Conservation (phyloP, 2,797 vertebrate species). For the Limnodromus scolopaceus region DNA sequence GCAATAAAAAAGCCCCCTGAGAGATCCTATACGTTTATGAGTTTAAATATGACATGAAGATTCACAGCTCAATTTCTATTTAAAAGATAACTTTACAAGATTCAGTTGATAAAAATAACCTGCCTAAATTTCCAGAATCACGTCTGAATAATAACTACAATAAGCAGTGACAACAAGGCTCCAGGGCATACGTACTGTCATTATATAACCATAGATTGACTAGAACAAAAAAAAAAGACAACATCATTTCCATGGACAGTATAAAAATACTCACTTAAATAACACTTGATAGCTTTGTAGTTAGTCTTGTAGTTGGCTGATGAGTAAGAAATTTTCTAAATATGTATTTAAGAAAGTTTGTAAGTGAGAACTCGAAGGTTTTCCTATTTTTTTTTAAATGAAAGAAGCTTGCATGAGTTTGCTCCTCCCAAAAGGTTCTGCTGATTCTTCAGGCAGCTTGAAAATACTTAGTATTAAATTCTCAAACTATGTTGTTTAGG, state of each 20-base stretch:
- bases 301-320: background rate
- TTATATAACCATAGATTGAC: slow-evolving; percentile 21
- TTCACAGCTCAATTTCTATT: background rate
- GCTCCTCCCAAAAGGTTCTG: background rate
- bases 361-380: background rate
- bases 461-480: background rate
- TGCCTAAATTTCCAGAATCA: slow-evolving; percentile 1
- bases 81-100: slow-evolving; percentile 12
- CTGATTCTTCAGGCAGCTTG: background rate
- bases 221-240: background rate
- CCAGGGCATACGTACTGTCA: background rate
- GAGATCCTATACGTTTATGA: background rate
- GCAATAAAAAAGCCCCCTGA: background rate
- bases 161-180: slow-evolving; percentile 11
- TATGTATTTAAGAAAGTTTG: background rate
- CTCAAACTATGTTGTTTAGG: background rate
- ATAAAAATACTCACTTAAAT: background rate
- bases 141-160: slow-evolving; percentile 17
- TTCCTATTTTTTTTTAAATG: background rate
- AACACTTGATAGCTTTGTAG: background rate
- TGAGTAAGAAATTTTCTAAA: background rate
- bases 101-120: slow-evolving; percentile 21
- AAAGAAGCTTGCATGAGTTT: background rate
- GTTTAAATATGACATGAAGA: background rate
- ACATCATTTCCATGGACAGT: background rate